Percentiles rank a stretch among this genome's conserved stretches.
Conservation (phyloP, 2,113 vertebrate genomes). For the Mobula birostris region DNA sequence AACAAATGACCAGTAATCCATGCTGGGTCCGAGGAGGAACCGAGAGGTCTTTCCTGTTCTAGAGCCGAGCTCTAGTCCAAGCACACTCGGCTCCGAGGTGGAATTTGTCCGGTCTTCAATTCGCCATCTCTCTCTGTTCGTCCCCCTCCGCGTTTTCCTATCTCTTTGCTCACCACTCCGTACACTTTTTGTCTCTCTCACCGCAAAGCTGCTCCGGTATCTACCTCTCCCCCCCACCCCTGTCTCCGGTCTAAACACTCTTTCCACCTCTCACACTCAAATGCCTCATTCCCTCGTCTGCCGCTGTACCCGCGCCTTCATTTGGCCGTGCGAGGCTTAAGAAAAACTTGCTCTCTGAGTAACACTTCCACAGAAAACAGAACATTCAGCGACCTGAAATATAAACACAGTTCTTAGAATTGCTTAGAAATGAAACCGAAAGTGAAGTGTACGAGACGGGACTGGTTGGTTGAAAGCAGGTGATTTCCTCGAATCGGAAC, state of each 20-base stretch:
- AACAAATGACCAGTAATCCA: not conserved
- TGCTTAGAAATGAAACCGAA: not conserved
- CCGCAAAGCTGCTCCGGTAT: no score
- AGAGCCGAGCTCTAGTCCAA: no score
- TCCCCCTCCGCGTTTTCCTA: not conserved
- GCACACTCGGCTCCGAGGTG: no score
- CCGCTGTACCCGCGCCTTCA: no score
- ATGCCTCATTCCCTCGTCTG: not conserved
- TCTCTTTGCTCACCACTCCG: not conserved
- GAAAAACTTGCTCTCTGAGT: not conserved
- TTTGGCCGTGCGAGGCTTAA: no score
- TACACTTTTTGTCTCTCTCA: not conserved
- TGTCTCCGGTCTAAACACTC: not conserved
- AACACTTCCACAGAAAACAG: conserved; percentile 17
- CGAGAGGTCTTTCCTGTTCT: no score
- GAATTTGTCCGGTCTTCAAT: no score
- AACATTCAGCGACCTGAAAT: not conserved
- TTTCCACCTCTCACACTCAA: not conserved
- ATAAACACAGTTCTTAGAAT: conserved; percentile 7
- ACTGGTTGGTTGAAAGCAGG: not conserved
- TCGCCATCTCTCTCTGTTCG: no score
- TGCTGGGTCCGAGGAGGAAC: not conserved
- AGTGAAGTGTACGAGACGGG: not conserved
- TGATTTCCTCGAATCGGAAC: not conserved
- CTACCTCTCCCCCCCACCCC: not conserved